phyloP scores from a whole-genome alignment of 2,113 vertebrate genomes.

The Lagopus leucura region DNA sequence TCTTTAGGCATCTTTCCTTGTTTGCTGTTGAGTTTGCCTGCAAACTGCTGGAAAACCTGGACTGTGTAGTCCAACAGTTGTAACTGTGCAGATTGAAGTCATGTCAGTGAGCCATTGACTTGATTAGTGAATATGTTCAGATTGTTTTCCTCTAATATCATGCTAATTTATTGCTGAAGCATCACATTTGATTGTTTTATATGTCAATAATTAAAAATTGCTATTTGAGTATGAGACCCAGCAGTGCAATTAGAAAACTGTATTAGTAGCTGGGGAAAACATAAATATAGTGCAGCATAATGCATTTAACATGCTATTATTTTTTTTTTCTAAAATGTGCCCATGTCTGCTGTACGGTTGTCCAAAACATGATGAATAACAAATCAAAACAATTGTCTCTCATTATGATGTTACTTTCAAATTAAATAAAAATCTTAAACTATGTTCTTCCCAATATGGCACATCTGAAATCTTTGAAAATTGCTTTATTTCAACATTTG shows the following conservation, averaged over 20 bases:
- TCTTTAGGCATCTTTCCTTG: not conserved
- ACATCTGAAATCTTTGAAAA: constrained; percentile 40
- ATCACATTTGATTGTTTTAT: not conserved
- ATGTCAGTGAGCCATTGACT: not conserved
- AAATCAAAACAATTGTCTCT: constrained; percentile 48
- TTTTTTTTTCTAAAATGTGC: not conserved
- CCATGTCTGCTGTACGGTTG: not conserved
- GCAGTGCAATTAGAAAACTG: not conserved
- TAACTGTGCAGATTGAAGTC: not conserved
- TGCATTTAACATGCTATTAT: not conserved
- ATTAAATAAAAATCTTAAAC: constrained; percentile 49
- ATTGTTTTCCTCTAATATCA: not conserved
- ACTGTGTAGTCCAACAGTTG: not conserved
- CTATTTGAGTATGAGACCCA: not conserved
- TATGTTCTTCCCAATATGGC: constrained; percentile 15
- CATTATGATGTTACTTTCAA: constrained; percentile 33
- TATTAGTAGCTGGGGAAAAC: not conserved
- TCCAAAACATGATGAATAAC: constrained; percentile 32
- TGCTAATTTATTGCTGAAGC: constrained; percentile 31
- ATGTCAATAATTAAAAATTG: constrained; percentile 27
- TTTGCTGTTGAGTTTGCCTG: not conserved
- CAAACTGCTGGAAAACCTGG: not conserved
- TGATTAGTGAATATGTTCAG: not conserved
- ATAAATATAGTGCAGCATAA: not conserved
- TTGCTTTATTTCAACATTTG: constrained; percentile 25